Conservation (phyloP, 1,140 invertebrate genomes). For the Drosophila mayri region DNA sequence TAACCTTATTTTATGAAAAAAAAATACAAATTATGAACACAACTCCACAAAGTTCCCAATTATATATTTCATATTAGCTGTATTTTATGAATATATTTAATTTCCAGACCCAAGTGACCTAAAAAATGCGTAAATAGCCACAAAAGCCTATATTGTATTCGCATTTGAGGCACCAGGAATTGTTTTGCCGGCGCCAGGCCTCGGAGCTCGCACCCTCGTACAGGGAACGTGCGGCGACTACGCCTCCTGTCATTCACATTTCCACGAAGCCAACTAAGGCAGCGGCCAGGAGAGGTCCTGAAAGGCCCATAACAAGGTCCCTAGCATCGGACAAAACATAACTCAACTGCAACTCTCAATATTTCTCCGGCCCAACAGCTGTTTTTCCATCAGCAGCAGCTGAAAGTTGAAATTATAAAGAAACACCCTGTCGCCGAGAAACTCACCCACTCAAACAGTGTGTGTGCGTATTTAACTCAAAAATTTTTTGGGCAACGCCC, state of each 20-base stretch:
- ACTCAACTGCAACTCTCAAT: constrained; percentile 43
- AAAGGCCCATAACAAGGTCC: constrained; percentile 40
- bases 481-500: constrained; percentile 48
- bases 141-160: background rate
- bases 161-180: background rate
- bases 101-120: constrained; percentile 1
- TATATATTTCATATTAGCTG: too few species aligned
- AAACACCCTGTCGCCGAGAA: constrained; percentile 61
- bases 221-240: constrained; percentile 39
- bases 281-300: constrained; percentile 11
- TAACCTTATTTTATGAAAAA: background rate
- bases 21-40: too few species aligned
- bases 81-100: background rate
- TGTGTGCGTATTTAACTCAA: constrained; percentile 9
- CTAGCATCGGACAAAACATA: constrained; percentile 44
- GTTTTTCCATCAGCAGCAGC: constrained; percentile 67
- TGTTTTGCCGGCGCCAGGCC: constrained; percentile 62
- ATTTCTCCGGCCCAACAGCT: constrained; percentile 53
- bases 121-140: background rate
- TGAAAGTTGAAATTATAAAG: constrained; percentile 55
- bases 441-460: constrained; percentile 22
- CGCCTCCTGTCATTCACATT: constrained; percentile 43
- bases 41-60: background rate
- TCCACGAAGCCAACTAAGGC: constrained; percentile 40
- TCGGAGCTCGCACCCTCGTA: background rate